These are phyloP conservation scores for Scaptomyza hsui DNA, from an alignment of 1,140 invertebrate species.

Conservation along the genomic window DNA sequence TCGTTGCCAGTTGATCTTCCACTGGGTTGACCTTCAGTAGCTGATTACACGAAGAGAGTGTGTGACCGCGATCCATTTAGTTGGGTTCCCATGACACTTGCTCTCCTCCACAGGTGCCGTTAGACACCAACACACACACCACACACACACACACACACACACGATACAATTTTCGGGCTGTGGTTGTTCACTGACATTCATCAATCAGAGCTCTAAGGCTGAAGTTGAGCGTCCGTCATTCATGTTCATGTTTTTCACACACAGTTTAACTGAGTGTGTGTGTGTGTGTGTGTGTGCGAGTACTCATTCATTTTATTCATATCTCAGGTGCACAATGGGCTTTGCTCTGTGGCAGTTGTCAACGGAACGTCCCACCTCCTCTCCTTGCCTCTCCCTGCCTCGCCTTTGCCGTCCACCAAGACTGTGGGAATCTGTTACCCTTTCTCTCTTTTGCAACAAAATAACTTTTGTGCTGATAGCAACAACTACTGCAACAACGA, in stretches of 20 bases:
- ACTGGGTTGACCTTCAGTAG: conserved; percentile 44
- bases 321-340: conserved; percentile 44
- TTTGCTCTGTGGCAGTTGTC: conserved; percentile 51
- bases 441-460: conserved; percentile 71
- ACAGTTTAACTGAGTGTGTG: conserved; percentile 41
- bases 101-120: conserved; percentile 47
- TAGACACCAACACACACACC: conserved; percentile 24
- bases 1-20: conserved; percentile 8
- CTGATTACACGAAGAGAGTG: conserved; percentile 19
- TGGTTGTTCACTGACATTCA: conserved; percentile 66
- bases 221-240: conserved; percentile 36
- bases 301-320: conserved; percentile 60
- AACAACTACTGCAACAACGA: conserved; percentile 19
- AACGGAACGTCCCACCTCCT: conserved; percentile 24
- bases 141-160: conserved; percentile 11
- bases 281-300: conserved; percentile 13
- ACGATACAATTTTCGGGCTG: conserved; percentile 24
- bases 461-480: conserved; percentile 65
- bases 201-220: conserved; percentile 79
- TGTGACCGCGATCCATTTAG: conserved; percentile 48
- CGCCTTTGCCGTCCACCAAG: conserved; percentile 19
- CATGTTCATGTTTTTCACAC: conserved; percentile 43
- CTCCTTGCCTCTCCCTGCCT: conserved; percentile 14
- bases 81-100: conserved; percentile 73
- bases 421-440: conserved; percentile 82